Evolutionary conservation across 2,113 vertebrate species (phyloP).

Genomic region (Callorhinus ursinus): DNA sequence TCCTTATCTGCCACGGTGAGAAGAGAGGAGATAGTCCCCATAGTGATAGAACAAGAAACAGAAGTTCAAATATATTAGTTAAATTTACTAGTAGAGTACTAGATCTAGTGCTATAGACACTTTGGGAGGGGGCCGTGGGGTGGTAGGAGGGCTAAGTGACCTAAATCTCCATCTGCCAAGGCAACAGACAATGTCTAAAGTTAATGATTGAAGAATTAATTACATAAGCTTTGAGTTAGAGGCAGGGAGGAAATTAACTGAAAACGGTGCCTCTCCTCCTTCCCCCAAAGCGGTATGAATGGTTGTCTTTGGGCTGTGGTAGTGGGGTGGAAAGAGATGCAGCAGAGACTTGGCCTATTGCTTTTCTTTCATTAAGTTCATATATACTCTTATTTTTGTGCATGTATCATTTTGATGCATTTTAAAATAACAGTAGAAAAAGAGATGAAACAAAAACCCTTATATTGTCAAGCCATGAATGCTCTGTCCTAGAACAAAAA

Average conservation of each 20-base stretch:
- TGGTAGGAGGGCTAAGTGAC: not conserved
- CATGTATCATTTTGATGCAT: not conserved
- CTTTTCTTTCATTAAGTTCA: not conserved
- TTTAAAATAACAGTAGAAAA: constrained; percentile 7
- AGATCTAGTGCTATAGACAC: not conserved
- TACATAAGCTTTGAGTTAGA: not conserved
- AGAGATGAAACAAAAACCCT: not conserved
- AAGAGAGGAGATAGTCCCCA: not conserved
- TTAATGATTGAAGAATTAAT: constrained; percentile 6
- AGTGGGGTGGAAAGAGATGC: not conserved
- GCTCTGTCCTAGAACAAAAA: not conserved
- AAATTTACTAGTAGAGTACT: not conserved
- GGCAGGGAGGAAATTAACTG: not conserved
- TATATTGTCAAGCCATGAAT: not conserved
- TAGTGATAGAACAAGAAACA: not conserved
- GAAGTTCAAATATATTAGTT: not conserved
- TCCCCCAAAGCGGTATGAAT: not conserved
- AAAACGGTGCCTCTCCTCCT: not conserved
- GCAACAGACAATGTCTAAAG: not conserved
- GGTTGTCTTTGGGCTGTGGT: not conserved
- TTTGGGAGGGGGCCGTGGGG: not conserved
- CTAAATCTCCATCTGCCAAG: not conserved
- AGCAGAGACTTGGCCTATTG: not conserved
- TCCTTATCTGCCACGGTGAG: not conserved
- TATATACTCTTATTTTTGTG: not conserved